These are phyloP conservation scores for Mactromeris polynyma DNA, from an alignment of 2,888 invertebrate genomes.

Conservation along the genomic window DNA sequence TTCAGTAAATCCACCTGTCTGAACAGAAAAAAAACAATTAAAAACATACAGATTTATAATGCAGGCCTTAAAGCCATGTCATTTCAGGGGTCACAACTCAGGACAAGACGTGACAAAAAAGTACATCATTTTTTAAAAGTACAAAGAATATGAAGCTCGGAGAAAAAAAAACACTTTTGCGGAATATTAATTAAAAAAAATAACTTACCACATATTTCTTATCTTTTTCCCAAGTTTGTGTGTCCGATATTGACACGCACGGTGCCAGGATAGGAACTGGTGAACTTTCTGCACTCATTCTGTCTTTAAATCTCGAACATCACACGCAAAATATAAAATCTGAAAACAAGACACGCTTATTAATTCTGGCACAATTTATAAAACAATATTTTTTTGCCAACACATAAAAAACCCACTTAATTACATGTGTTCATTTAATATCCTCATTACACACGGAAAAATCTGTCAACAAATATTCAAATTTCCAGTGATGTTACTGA, in stretches of 20 bases:
- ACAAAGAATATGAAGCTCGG: too few species aligned
- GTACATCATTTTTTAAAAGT: too few species aligned
- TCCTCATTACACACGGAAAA: too few species aligned
- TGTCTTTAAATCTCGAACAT: neutral
- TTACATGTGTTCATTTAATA: too few species aligned
- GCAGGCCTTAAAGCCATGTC: neutral
- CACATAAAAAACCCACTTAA: neutral
- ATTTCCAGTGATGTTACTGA: too few species aligned
- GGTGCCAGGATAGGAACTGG: constrained; percentile 6
- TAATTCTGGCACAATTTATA: neutral
- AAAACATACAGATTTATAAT: neutral
- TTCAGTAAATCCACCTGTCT: too few species aligned
- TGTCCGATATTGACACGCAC: constrained; percentile 82
- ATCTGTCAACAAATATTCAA: too few species aligned
- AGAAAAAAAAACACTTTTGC: too few species aligned
- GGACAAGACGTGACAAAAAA: too few species aligned
- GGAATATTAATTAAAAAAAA: neutral
- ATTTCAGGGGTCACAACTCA: neutral
- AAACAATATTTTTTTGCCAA: neutral
- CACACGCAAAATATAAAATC: neutral
- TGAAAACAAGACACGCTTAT: neutral
- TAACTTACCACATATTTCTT: constrained; percentile 88
- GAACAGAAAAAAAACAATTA: neutral
- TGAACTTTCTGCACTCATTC: constrained; percentile 32
- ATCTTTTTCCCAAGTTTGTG: constrained; percentile 88